These are phyloP conservation scores for Phainopepla nitens DNA, from an alignment of 2,113 vertebrate species.

Conservation along the genomic window DNA sequence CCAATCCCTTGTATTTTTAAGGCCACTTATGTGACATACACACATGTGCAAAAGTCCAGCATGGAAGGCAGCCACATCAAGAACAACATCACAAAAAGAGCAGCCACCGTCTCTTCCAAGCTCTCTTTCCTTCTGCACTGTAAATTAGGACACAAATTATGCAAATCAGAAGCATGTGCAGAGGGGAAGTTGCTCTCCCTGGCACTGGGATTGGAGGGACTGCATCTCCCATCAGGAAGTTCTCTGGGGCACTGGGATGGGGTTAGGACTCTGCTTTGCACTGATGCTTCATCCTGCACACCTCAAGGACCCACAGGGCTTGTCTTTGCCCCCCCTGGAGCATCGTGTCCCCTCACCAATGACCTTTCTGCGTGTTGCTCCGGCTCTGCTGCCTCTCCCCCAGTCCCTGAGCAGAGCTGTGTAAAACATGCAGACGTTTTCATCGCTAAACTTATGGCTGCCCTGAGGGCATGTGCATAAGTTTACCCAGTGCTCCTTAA, in stretches of 20 bases:
- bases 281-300: fast-evolving
- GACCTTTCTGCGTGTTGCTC: background rate
- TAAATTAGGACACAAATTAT: background rate
- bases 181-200: background rate
- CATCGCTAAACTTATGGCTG: background rate
- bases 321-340: background rate
- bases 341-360: background rate
- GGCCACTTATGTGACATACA: background rate
- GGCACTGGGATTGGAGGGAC: background rate
- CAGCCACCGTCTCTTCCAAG: background rate
- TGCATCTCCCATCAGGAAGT: background rate
- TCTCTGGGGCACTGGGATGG: background rate
- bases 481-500: constrained; percentile 15
- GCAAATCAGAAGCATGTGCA: background rate
- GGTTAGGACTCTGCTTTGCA: background rate
- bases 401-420: background rate
- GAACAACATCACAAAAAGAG: background rate
- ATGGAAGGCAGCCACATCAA: constrained; percentile 26
- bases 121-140: background rate
- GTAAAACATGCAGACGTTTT: background rate
- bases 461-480: background rate
- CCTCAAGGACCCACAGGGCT: background rate
- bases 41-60: background rate
- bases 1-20: background rate
- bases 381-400: background rate